Percentiles rank a stretch among this genome's conserved stretches.
Evolutionary conservation across 1,140 invertebrate genomes (phyloP).

Genomic region (Leguminivora glycinivorella): DNA sequence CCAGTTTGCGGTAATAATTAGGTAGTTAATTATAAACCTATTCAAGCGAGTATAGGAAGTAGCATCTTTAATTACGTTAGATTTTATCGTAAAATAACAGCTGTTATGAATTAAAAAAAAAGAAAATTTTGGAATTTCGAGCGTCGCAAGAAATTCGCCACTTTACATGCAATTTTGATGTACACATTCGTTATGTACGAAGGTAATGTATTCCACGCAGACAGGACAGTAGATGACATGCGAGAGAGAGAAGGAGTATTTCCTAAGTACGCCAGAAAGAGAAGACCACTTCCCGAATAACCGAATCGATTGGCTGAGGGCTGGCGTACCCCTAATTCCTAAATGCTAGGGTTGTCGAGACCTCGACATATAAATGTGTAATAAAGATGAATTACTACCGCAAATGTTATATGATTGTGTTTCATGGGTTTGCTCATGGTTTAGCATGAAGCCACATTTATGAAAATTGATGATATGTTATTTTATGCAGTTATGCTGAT

Average conservation of each 20-base stretch:
- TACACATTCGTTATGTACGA: not conserved
- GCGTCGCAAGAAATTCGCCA: not conserved
- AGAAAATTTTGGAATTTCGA: not conserved
- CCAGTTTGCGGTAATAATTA: not conserved
- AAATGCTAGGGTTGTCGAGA: constrained; percentile 49
- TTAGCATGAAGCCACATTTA: not conserved
- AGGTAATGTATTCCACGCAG: constrained; percentile 53
- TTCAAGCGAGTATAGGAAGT: not conserved
- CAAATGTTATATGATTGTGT: not conserved
- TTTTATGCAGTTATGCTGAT: not conserved
- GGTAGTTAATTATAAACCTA: not conserved
- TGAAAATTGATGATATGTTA: not conserved
- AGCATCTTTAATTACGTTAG: not conserved
- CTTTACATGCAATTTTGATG: constrained; percentile 10
- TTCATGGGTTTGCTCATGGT: not conserved
- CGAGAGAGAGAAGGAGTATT: constrained; percentile 38
- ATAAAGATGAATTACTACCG: constrained; percentile 4
- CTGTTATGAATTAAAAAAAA: not conserved
- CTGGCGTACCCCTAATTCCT: constrained; percentile 61
- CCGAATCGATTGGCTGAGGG: constrained; percentile 61
- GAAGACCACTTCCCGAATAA: constrained; percentile 57
- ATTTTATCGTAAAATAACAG: not conserved
- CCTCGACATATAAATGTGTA: constrained; percentile 15
- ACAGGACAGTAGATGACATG: constrained; percentile 46
- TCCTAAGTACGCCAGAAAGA: constrained; percentile 41